Evolutionary conservation across 2,797 vertebrate species (phyloP).

Genomic region (Chlorospingus semifuscus): DNA sequence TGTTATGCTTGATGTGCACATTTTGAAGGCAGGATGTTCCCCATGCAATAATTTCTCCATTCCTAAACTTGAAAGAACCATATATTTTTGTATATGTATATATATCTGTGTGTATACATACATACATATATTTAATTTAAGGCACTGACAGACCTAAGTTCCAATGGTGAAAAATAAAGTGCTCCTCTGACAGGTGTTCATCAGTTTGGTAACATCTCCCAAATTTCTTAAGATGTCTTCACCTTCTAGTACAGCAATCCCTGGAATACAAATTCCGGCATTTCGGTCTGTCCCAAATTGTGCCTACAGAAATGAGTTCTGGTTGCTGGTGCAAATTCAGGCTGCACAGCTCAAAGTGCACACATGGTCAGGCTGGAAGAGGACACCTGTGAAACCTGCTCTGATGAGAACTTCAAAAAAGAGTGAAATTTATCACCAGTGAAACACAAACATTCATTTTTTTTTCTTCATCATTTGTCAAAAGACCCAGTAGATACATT

Average conservation of each 20-base stretch:
- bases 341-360: not conserved
- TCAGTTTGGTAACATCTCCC: not conserved
- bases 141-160: not conserved
- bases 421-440: not conserved
- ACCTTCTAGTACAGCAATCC: not conserved
- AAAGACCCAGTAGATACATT: not conserved
- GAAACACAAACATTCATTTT: not conserved
- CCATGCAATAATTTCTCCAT: not conserved
- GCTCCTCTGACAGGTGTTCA: not conserved
- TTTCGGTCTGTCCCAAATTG: not conserved
- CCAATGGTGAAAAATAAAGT: not conserved
- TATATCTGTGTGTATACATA: rapidly evolving
- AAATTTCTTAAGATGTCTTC: not conserved
- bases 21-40: not conserved
- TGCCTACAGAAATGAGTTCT: not conserved
- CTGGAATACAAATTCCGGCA: not conserved
- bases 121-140: not conserved
- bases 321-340: not conserved
- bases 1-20: not conserved
- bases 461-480: rapidly evolving
- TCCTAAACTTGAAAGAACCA: not conserved
- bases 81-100: not conserved
- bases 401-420: not conserved
- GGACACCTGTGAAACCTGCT: not conserved
- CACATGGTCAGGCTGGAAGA: not conserved